A percentile compares a stretch with the other conserved stretches of the same genome.
Conservation (phyloP, 1,140 invertebrate genomes). For the Thalassaphorura encarpata region DNA sequence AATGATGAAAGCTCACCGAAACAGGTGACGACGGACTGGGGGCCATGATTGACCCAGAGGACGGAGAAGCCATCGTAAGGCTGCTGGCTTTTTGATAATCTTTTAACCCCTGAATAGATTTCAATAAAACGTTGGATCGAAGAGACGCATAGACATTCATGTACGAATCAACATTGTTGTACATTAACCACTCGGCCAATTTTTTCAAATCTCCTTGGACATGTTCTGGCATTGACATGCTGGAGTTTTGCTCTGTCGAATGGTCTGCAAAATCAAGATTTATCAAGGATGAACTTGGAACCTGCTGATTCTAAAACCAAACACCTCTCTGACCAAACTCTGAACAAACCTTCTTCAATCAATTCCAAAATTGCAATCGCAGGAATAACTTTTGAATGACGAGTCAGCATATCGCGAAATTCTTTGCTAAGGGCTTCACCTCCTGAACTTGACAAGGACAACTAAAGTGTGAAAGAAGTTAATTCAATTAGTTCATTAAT, state of each 20-base stretch:
- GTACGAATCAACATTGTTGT: constrained; percentile 66
- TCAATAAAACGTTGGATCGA: constrained; percentile 60
- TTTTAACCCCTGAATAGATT: constrained; percentile 62
- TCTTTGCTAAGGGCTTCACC: constrained; percentile 67
- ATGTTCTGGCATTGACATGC: constrained; percentile 50
- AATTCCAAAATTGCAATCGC: constrained; percentile 75
- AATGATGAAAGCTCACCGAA: constrained; percentile 28
- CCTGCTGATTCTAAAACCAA: constrained; percentile 1
- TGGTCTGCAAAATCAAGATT: constrained; percentile 39
- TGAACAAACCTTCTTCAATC: constrained; percentile 65
- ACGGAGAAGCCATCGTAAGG: constrained; percentile 35
- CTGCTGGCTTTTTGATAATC: constrained; percentile 70
- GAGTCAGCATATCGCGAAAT: constrained; percentile 72
- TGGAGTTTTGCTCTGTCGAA: constrained; percentile 39
- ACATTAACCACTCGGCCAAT: constrained; percentile 73
- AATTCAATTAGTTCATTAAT: background rate
- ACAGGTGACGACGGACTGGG: constrained; percentile 34
- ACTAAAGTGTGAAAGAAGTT: constrained; percentile 42
- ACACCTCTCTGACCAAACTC: background rate
- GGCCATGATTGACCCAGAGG: constrained; percentile 1
- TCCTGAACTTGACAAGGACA: constrained; percentile 59
- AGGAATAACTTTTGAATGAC: constrained; percentile 75
- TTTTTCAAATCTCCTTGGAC: constrained; percentile 59
- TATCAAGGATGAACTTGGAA: constrained; percentile 32
- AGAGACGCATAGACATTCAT: constrained; percentile 68